phyloP scores from a whole-genome alignment of 2,888 invertebrate genomes.

The Drosophila hamatofila region DNA sequence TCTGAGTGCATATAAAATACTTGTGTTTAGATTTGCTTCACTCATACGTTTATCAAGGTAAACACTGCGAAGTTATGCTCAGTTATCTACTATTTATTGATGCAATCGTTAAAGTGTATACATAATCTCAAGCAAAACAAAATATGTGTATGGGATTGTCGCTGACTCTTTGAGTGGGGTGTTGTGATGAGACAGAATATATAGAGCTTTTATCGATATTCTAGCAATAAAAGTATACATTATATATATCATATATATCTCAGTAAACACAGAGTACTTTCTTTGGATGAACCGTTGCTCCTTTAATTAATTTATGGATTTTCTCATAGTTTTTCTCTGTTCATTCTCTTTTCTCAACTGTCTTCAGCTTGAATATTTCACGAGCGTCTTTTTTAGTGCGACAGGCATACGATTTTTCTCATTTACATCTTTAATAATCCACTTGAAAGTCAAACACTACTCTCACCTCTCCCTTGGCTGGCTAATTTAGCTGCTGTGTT shows the following conservation, averaged over 20 bases:
- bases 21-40: constrained; percentile 26
- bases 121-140: neutral
- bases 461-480: constrained; percentile 1
- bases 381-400: constrained; percentile 13
- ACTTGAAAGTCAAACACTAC: constrained; percentile 7
- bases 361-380: constrained; percentile 25
- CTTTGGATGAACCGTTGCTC: too few species aligned
- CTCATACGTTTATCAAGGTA: constrained; percentile 32
- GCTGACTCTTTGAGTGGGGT: neutral
- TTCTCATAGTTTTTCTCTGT: neutral
- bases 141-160: neutral
- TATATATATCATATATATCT: too few species aligned
- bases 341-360: neutral
- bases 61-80: constrained; percentile 21
- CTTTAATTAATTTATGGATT: constrained; percentile 5
- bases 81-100: constrained; percentile 9
- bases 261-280: too few species aligned
- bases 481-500: constrained; percentile 37
- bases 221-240: too few species aligned
- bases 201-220: too few species aligned
- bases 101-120: constrained; percentile 8
- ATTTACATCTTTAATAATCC: constrained; percentile 61
- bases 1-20: constrained; percentile 30
- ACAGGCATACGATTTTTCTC: constrained; percentile 35
- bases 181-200: neutral